Percentiles rank a stretch among this genome's conserved stretches.
Conservation (phyloP, 2,888 invertebrate species). For the Abrostola triplasia region DNA sequence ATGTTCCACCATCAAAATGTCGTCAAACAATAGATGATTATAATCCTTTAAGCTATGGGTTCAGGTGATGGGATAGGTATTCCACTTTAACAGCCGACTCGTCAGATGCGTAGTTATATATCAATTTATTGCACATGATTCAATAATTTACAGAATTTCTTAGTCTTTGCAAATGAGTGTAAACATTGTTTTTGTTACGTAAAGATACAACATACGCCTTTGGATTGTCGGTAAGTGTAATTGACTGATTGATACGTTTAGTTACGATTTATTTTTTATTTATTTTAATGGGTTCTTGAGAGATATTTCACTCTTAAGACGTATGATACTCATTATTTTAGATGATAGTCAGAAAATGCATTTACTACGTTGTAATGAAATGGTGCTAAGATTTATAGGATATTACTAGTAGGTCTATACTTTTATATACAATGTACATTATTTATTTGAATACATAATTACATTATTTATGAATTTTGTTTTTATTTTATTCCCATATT, state of each 20-base stretch:
- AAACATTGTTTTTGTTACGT: slow-evolving; percentile 11
- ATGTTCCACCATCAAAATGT: slow-evolving; percentile 77
- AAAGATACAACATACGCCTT: slow-evolving; percentile 36
- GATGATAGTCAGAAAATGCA: slow-evolving; percentile 80
- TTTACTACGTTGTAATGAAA: slow-evolving; percentile 77
- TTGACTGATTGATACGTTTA: slow-evolving; percentile 50
- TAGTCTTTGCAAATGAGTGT: background rate
- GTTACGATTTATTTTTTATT: slow-evolving; percentile 33
- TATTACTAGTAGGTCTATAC: slow-evolving; percentile 11
- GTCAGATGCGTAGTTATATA: slow-evolving; percentile 42
- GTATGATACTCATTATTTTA: slow-evolving; percentile 79
- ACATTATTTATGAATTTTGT: slow-evolving; percentile 12
- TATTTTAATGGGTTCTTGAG: slow-evolving; percentile 22
- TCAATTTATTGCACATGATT: background rate
- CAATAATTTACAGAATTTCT: background rate
- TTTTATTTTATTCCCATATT: background rate
- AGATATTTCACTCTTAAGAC: slow-evolving; percentile 52
- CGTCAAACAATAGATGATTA: slow-evolving; percentile 61
- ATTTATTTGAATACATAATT: slow-evolving; percentile 51
- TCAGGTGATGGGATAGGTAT: slow-evolving; percentile 49
- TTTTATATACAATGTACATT: slow-evolving; percentile 38
- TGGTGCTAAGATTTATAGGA: slow-evolving; percentile 72
- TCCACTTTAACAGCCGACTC: slow-evolving; percentile 53
- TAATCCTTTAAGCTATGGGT: slow-evolving; percentile 14
- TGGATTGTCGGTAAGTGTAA: slow-evolving; percentile 54